Conservation (phyloP, 23 tunicate genomes). For the Halocynthia aurantium region DNA sequence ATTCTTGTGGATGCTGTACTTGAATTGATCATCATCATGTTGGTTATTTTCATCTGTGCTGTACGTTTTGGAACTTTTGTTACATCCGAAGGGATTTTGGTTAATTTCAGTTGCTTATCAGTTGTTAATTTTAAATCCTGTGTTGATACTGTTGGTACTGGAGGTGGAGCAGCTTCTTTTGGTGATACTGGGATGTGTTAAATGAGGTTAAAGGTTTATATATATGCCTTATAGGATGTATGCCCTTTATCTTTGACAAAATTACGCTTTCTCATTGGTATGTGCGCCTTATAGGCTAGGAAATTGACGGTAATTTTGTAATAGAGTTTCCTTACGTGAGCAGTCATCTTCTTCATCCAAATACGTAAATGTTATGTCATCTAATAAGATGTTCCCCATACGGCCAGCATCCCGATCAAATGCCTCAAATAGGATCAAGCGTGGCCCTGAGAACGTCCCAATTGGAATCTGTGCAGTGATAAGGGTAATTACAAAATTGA, state of each 20-base stretch:
- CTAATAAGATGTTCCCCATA: constrained; percentile 65
- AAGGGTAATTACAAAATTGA: not conserved
- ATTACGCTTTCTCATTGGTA: too few relatives aligned
- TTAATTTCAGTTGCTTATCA: not conserved
- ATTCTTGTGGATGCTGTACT: too few relatives aligned
- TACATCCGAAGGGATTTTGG: too few relatives aligned
- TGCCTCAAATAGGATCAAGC: constrained; percentile 30
- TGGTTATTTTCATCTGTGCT: too few relatives aligned
- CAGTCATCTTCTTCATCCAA: constrained; percentile 7
- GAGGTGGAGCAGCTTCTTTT: constrained; percentile 1
- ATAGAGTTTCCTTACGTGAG: constrained; percentile 8
- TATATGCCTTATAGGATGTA: too few relatives aligned
- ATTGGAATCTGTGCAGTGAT: constrained; percentile 31
- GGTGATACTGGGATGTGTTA: not conserved
- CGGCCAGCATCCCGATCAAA: constrained; percentile 70
- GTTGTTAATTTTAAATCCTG: not conserved
- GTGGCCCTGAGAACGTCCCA: too few relatives aligned
- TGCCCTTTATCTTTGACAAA: too few relatives aligned
- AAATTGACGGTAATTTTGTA: not conserved
- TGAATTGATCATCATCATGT: too few relatives aligned
- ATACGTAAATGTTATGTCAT: constrained; percentile 24
- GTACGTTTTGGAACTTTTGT: too few relatives aligned
- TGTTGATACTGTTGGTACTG: not conserved
- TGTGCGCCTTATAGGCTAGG: not conserved
- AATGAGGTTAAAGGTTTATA: too few relatives aligned